These are phyloP conservation scores for Sebastes fasciatus DNA, from an alignment of 2,113 vertebrate species.

Conservation along the genomic window DNA sequence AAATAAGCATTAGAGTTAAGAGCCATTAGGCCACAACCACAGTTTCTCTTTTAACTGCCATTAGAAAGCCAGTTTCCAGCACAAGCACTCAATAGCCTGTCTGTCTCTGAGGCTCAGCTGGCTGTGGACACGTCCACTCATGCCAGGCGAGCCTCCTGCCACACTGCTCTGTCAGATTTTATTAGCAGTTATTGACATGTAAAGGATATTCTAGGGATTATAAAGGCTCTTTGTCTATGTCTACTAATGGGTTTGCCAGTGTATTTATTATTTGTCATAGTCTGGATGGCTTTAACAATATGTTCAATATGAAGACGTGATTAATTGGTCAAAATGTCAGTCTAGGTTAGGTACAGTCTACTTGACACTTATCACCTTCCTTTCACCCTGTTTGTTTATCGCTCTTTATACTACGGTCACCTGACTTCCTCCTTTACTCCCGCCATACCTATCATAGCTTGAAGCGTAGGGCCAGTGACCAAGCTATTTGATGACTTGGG, in stretches of 20 bases:
- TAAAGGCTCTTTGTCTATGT: neutral
- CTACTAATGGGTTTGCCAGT: neutral
- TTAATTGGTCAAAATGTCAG: neutral
- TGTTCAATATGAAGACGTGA: neutral
- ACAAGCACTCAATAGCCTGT: conserved; percentile 34
- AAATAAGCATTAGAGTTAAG: conserved; percentile 50
- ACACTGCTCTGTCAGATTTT: neutral
- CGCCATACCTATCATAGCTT: too few species aligned
- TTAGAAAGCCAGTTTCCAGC: conserved; percentile 39
- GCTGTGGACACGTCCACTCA: conserved; percentile 9
- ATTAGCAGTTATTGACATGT: neutral
- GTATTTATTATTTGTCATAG: neutral
- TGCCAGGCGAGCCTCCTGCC: neutral
- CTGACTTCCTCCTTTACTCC: too few species aligned
- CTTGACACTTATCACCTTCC: neutral
- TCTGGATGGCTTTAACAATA: neutral
- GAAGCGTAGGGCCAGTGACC: too few species aligned
- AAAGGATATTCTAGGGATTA: neutral
- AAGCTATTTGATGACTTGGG: too few species aligned
- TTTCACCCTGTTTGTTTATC: too few species aligned
- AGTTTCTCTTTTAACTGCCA: conserved; percentile 43
- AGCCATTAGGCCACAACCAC: conserved; percentile 56
- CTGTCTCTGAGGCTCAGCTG: conserved; percentile 21
- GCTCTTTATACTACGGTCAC: too few species aligned
- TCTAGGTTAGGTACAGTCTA: neutral